These are phyloP conservation scores for Onychomys leucogaster DNA, from an alignment of 2,797 vertebrate genomes.

Conservation along the genomic window DNA sequence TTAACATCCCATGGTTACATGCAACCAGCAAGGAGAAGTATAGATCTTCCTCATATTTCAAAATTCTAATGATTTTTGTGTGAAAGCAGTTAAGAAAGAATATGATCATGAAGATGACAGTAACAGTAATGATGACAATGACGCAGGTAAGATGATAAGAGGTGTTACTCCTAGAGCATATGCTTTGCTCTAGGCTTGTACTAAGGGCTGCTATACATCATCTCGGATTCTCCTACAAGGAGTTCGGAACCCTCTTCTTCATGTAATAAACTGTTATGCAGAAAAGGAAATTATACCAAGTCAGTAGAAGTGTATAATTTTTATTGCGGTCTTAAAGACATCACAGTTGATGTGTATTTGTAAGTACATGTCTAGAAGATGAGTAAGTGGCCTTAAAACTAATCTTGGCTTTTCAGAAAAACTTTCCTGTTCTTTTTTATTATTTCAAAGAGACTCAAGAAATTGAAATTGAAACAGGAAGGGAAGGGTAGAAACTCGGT, in stretches of 20 bases:
- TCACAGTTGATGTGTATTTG: not conserved
- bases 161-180: not conserved
- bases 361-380: not conserved
- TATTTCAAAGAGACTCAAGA: not conserved
- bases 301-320: constrained; percentile 7
- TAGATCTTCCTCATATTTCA: not conserved
- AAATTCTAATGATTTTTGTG: constrained; percentile 35
- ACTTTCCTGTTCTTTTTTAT: not conserved
- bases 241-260: not conserved
- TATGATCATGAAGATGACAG: too few relatives aligned
- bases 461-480: not conserved
- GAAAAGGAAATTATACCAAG: not conserved
- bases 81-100: not conserved
- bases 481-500: not conserved
- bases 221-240: not conserved
- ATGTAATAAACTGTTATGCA: not conserved
- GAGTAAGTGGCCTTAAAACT: not conserved
- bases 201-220: not conserved
- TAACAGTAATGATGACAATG: not conserved
- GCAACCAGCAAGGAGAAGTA: not conserved
- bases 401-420: not conserved
- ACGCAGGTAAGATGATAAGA: not conserved
- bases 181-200: not conserved
- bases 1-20: constrained; percentile 29
- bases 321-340: not conserved